Percentiles rank a stretch among this genome's conserved stretches.
Evolutionary conservation across 2,888 invertebrate genomes (phyloP).

Genomic region (Xanthorhoe designata): DNA sequence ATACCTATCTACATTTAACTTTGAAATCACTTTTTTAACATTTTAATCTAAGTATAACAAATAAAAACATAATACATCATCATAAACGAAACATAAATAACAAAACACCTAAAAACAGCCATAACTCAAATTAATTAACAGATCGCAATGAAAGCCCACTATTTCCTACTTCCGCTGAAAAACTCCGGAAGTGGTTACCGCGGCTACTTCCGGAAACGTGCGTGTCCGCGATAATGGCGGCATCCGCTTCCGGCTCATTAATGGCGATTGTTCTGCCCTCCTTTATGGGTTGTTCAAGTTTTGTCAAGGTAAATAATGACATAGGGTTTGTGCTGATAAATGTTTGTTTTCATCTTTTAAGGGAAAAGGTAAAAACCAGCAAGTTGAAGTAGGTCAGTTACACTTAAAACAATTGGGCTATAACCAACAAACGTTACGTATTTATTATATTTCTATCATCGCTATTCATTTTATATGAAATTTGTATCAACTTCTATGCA

Average conservation of each 20-base stretch:
- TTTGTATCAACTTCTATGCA: too few species aligned
- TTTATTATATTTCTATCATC: too few species aligned
- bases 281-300: constrained; percentile 30
- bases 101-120: neutral
- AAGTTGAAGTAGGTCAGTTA: neutral
- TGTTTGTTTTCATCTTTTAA: neutral
- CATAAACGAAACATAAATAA: too few species aligned
- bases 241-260: constrained; percentile 35
- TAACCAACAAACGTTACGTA: too few species aligned
- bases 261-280: constrained; percentile 34
- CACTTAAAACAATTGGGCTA: too few species aligned
- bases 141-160: constrained; percentile 45
- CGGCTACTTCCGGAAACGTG: constrained; percentile 70
- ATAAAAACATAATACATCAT: too few species aligned
- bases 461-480: too few species aligned
- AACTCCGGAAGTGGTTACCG: constrained; percentile 73
- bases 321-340: neutral
- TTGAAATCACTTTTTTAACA: too few species aligned
- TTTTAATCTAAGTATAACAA: too few species aligned
- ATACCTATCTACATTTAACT: too few species aligned
- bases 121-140: neutral
- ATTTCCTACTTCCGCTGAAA: constrained; percentile 70
- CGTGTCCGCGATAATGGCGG: constrained; percentile 43
- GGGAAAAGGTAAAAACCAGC: neutral
- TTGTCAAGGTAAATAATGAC: constrained; percentile 11